phyloP scores from a whole-genome alignment of 2,113 vertebrate genomes.

The Petroica traversi region DNA sequence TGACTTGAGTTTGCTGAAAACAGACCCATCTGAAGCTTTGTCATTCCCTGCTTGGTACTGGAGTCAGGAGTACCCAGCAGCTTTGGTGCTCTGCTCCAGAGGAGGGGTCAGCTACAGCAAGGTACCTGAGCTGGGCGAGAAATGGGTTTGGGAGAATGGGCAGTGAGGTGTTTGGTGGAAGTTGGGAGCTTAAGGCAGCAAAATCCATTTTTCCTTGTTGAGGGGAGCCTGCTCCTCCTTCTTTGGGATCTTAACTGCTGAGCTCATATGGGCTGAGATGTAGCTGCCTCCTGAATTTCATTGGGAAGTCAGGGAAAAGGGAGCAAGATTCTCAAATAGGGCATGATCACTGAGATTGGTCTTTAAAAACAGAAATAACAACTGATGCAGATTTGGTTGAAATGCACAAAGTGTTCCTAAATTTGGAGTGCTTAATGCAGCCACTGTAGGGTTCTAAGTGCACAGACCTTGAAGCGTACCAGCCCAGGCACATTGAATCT shows the following conservation, averaged over 20 bases:
- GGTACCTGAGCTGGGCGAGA: background rate
- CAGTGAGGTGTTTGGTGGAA: background rate
- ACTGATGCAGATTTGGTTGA: background rate
- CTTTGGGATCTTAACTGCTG: background rate
- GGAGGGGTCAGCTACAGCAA: background rate
- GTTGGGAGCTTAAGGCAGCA: background rate
- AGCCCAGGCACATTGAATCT: rapidly evolving
- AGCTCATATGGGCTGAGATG: background rate
- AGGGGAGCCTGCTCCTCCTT: background rate
- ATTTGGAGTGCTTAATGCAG: background rate
- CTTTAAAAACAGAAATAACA: background rate
- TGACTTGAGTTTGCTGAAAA: background rate
- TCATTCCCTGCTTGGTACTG: background rate
- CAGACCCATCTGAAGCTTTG: background rate
- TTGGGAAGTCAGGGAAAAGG: background rate
- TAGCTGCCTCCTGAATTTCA: background rate
- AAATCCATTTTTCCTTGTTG: background rate
- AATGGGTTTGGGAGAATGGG: background rate
- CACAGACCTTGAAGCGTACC: rapidly evolving
- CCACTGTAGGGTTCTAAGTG: background rate
- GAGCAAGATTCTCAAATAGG: background rate
- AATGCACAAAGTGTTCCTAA: background rate
- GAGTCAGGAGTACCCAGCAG: background rate
- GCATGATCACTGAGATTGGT: rapidly evolving
- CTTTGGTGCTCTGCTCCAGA: background rate